phyloP scores from a whole-genome alignment of 2,888 invertebrate species.

The Oxyteleia sp. region DNA sequence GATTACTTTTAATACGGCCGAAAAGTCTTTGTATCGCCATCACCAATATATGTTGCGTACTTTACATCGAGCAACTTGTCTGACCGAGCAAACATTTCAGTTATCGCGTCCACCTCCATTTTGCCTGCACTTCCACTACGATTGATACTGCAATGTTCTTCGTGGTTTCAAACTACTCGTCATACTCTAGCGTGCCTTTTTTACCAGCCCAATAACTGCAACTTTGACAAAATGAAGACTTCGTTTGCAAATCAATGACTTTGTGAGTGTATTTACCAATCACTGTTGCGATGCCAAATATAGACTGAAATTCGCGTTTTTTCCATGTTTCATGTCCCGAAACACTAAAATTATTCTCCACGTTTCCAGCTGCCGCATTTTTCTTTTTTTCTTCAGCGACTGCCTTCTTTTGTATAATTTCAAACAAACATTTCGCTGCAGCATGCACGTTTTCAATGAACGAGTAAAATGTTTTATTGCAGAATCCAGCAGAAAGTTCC shows the following conservation, averaged over 20 bases:
- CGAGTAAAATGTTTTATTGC: too few relatives aligned
- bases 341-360: not conserved
- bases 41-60: conserved; percentile 47
- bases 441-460: too few relatives aligned
- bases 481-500: too few relatives aligned
- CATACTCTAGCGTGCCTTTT: conserved; percentile 21
- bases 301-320: not conserved
- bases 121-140: conserved; percentile 26
- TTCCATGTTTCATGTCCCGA: not conserved
- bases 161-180: conserved; percentile 41
- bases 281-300: not conserved
- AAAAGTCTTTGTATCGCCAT: conserved; percentile 55
- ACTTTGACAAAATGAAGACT: conserved; percentile 1
- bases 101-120: conserved; percentile 1
- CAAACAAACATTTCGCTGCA: too few relatives aligned
- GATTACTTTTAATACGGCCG: conserved; percentile 18
- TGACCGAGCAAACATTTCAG: conserved; percentile 18
- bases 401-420: too few relatives aligned
- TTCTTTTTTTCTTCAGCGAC: too few relatives aligned
- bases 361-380: conserved; percentile 1
- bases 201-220: conserved; percentile 29
- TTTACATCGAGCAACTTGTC: conserved; percentile 27
- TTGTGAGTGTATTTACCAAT: not conserved
- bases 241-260: not conserved
- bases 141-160: conserved; percentile 27